A percentile compares a stretch with the other conserved stretches of the same genome.
Conservation (phyloP, 2,113 vertebrate genomes). For the Leucosticte australis region DNA sequence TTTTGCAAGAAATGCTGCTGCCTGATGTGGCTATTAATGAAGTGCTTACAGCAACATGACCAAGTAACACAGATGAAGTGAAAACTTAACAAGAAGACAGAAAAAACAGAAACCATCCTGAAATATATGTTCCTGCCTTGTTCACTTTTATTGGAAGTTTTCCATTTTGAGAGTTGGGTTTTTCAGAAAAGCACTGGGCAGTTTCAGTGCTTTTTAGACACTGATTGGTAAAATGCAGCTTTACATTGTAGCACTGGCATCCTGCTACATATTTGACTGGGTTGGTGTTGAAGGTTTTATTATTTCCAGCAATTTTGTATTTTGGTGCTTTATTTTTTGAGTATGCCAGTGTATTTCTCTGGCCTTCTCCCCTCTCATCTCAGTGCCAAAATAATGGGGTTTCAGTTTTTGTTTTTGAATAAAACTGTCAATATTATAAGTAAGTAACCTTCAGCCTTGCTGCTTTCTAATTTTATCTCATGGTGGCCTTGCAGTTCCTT, state of each 20-base stretch:
- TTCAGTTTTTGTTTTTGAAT: not conserved
- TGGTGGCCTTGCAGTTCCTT: constrained; percentile 69
- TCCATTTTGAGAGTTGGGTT: not conserved
- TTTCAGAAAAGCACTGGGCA: not conserved
- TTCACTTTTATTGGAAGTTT: not conserved
- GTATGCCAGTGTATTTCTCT: not conserved
- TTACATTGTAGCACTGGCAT: not conserved
- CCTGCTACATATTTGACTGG: not conserved
- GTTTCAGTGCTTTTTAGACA: not conserved
- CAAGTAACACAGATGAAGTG: not conserved
- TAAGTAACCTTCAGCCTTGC: not conserved
- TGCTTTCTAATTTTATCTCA: constrained; percentile 45
- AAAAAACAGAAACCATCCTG: not conserved
- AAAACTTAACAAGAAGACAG: not conserved
- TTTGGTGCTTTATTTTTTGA: not conserved
- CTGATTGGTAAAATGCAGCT: not conserved
- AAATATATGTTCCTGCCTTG: not conserved
- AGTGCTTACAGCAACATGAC: not conserved
- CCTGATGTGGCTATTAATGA: not conserved
- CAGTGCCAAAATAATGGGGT: not conserved
- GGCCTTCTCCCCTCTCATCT: not conserved
- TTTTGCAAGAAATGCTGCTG: not conserved
- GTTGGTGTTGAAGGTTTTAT: not conserved
- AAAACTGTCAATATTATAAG: not conserved
- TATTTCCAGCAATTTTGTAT: not conserved